These are phyloP conservation scores for Phylloscopus trochiloides DNA, from an alignment of 2,113 vertebrate species.

Conservation along the genomic window DNA sequence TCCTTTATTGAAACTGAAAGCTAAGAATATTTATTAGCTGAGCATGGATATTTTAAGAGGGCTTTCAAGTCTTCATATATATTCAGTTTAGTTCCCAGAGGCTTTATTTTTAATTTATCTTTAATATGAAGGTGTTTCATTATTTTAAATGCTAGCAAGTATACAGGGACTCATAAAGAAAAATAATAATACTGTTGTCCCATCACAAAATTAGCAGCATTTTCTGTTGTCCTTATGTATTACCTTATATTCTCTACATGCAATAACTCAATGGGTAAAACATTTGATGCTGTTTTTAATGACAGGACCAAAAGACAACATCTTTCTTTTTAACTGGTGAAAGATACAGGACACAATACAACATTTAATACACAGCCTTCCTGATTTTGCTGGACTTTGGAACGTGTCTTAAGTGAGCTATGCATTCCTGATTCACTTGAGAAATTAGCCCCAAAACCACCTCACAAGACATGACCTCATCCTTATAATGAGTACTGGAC, in stretches of 20 bases:
- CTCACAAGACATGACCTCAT: constrained; percentile 47
- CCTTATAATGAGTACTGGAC: background rate
- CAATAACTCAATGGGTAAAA: background rate
- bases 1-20: background rate
- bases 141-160: background rate
- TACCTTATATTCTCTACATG: background rate
- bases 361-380: background rate
- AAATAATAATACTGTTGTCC: background rate
- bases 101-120: background rate
- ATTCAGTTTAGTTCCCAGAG: background rate
- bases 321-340: background rate
- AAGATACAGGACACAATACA: background rate
- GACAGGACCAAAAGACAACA: background rate
- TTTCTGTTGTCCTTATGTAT: background rate
- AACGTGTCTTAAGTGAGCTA: background rate
- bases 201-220: background rate
- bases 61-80: background rate
- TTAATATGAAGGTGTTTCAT: background rate
- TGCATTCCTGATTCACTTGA: background rate
- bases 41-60: background rate
- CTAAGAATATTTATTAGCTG: background rate
- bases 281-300: background rate
- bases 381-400: background rate
- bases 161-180: background rate
- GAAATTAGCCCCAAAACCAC: background rate